Conservation (phyloP, 2,113 vertebrate genomes). For the Conger conger region DNA sequence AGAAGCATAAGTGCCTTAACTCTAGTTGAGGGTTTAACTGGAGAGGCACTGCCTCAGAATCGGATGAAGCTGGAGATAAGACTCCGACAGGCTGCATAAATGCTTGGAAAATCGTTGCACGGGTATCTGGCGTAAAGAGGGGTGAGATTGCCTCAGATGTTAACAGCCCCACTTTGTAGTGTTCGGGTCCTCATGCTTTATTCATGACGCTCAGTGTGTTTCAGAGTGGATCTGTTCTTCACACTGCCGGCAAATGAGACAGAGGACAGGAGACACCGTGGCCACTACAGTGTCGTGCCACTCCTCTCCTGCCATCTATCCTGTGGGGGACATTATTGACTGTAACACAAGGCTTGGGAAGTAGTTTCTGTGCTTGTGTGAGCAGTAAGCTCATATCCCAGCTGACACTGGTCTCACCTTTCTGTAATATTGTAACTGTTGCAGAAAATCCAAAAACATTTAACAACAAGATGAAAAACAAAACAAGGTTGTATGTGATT, state of each 20-base stretch:
- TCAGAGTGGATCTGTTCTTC: neutral
- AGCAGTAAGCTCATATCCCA: neutral
- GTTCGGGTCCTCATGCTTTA: constrained; percentile 53
- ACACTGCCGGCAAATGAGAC: neutral
- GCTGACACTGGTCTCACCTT: neutral
- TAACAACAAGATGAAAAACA: neutral
- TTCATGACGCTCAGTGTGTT: constrained; percentile 48
- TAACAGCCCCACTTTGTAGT: constrained; percentile 36
- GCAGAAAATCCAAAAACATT: no score
- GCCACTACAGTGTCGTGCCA: neutral
- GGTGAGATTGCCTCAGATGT: constrained; percentile 31
- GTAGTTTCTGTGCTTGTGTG: neutral
- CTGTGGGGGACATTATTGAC: neutral
- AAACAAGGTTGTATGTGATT: neutral
- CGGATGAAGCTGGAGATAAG: neutral
- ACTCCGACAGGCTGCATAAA: constrained; percentile 29
- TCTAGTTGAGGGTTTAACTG: neutral
- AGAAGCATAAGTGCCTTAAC: constrained; percentile 25
- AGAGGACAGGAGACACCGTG: neutral
- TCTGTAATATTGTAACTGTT: neutral
- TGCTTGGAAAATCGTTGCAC: constrained; percentile 9
- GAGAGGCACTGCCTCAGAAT: neutral
- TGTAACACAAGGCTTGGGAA: neutral
- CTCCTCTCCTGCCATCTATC: neutral
- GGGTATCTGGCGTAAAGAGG: neutral